phyloP scores from a whole-genome alignment of 1,140 invertebrate species.

The Meteorus sp. region DNA sequence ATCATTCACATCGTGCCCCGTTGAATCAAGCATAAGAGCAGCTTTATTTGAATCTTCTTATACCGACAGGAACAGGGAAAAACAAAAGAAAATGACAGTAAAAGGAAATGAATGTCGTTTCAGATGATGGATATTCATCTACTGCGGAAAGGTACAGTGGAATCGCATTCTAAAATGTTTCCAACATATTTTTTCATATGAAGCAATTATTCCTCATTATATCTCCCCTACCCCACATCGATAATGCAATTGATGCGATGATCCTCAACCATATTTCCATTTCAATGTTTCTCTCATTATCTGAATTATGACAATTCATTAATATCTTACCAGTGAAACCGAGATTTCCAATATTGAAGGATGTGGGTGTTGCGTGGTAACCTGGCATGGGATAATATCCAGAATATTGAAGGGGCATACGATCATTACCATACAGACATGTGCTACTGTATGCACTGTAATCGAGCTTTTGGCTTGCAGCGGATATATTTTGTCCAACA shows the following conservation, averaged over 20 bases:
- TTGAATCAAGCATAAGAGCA: constrained; percentile 48
- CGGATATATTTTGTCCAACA: constrained; percentile 66
- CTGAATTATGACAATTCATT: too few relatives aligned
- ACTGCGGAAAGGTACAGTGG: too few relatives aligned
- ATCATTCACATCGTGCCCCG: constrained; percentile 51
- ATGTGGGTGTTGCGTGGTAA: constrained; percentile 53
- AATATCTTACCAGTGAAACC: constrained; percentile 52
- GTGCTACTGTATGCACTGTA: constrained; percentile 52
- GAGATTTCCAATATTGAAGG: constrained; percentile 56
- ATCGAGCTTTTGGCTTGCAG: constrained; percentile 63
- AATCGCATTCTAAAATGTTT: too few relatives aligned
- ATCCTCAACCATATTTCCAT: not conserved
- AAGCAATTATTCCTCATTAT: too few relatives aligned
- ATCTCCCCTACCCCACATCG: too few relatives aligned
- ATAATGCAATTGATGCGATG: too few relatives aligned
- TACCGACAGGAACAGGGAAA: constrained; percentile 17
- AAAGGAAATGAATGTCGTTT: too few relatives aligned
- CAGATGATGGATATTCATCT: too few relatives aligned
- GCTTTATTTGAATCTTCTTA: constrained; percentile 50
- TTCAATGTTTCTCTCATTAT: too few relatives aligned
- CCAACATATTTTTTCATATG: too few relatives aligned
- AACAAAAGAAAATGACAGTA: constrained; percentile 1
- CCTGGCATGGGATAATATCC: constrained; percentile 54
- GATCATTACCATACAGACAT: constrained; percentile 52
- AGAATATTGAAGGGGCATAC: constrained; percentile 55